Evolutionary conservation across 2,888 invertebrate species (phyloP), one percentile per base, ranked within the genome.

Genomic region (Pomacea canaliculata): DNA sequence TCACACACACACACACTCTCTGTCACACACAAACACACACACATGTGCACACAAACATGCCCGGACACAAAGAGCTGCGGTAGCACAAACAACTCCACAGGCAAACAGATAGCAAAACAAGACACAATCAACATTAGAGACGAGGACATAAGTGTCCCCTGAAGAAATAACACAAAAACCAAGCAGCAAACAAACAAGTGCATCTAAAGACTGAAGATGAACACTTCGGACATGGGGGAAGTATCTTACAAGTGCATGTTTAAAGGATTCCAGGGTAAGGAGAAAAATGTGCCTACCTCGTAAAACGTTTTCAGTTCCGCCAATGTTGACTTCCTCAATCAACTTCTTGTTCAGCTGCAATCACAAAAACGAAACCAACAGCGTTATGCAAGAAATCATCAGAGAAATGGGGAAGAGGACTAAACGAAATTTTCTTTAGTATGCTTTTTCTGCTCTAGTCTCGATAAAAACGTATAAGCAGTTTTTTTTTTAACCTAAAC

Each of bases 291-390:
- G 51, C 79, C 78, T 83, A 87, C 89, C 89, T 81, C 85, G 78
- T n/a, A 92, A 83, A 7, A 91, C 89, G 82, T 90, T 90, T 66
- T 86, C 80, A 23, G 91, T 91, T 49, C 92, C 92, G n/a, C 82
- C 82, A 46, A 91, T 84, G 83, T 92, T 92, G 7, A 92, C 89
- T 67, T 86, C 82, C 79, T 91, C 90, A 72, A 90, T 90, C 71
- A 86, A 81, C 48, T 86, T 86, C 76, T 84, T 89, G 81, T 91
- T 88, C 71, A 91, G 80, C 91, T 91, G 84, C 70, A 88, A 83
- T 73, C 68, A 48, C 73, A 72, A 78, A 76, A 27, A 70, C n/a
- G 9, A 5, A 63, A 63, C 10, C 63, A 63, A 19, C 16, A 65
- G 23, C 19, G 49, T 63, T 49, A 37, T 51, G 70, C 27, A 10